These are phyloP conservation scores for Turdus rufiventris DNA, from an alignment of 2,113 vertebrate genomes.

Conservation along the genomic window DNA sequence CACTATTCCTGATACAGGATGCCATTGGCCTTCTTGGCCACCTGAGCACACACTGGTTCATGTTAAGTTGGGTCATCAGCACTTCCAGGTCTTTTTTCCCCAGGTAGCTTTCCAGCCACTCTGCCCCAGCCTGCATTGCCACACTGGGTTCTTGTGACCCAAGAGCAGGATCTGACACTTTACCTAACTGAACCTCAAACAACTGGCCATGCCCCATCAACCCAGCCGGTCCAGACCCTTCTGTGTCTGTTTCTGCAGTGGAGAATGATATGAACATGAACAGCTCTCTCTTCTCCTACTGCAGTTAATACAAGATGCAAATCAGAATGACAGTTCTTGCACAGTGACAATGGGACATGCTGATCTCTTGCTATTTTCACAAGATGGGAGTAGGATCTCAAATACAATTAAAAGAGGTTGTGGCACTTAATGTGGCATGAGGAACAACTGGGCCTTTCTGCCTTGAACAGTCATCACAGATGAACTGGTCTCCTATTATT, in stretches of 20 bases:
- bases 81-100: background rate
- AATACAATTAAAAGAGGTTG: background rate
- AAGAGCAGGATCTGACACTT: background rate
- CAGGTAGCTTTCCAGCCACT: background rate
- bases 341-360: background rate
- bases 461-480: background rate
- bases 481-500: background rate
- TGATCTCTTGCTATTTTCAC: background rate
- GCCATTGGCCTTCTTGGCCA: background rate
- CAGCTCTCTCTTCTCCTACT: background rate
- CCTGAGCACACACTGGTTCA: background rate
- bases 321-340: background rate
- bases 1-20: background rate
- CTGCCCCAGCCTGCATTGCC: background rate
- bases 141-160: no score
- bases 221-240: background rate
- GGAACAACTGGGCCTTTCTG: background rate
- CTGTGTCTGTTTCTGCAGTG: background rate
- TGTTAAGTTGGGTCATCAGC: background rate
- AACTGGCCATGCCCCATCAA: background rate
- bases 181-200: background rate
- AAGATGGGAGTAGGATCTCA: background rate
- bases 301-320: background rate
- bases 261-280: background rate
- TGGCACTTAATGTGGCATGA: background rate